Evolutionary conservation across 2,113 vertebrate genomes (phyloP).

Genomic region (Colossoma macropomum): DNA sequence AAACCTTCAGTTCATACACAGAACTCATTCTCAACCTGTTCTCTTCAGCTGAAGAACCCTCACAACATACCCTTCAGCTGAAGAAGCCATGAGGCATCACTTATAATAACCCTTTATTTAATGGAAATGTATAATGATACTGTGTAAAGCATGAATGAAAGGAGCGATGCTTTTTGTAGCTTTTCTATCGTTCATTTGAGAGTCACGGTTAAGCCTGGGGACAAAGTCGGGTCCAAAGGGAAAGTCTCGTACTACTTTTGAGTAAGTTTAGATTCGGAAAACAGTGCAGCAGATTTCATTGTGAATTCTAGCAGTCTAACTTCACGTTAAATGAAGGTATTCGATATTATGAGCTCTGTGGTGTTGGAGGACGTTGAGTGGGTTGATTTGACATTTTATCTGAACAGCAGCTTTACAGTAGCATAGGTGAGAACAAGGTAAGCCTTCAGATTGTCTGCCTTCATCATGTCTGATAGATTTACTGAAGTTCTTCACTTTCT

Average conservation of each 20-base stretch:
- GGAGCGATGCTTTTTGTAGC: neutral
- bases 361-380: neutral
- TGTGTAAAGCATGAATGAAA: conserved; percentile 2
- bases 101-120: neutral
- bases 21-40: neutral
- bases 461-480: neutral
- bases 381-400: neutral
- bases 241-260: too few relatives aligned
- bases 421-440: neutral
- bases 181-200: neutral
- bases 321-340: neutral
- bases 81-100: neutral
- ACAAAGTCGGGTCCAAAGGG: neutral
- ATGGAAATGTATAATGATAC: neutral
- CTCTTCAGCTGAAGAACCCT: conserved; percentile 8
- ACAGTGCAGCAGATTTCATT: neutral
- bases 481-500: neutral
- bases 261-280: neutral
- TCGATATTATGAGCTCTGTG: neutral
- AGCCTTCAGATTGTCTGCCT: neutral
- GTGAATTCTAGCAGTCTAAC: neutral
- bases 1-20: neutral
- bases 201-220: neutral
- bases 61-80: neutral
- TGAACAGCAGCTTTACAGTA: neutral